Percentiles rank a stretch among this genome's conserved stretches.
Evolutionary conservation across 2,113 vertebrate species (phyloP).

Genomic region (Centropus unirufus): DNA sequence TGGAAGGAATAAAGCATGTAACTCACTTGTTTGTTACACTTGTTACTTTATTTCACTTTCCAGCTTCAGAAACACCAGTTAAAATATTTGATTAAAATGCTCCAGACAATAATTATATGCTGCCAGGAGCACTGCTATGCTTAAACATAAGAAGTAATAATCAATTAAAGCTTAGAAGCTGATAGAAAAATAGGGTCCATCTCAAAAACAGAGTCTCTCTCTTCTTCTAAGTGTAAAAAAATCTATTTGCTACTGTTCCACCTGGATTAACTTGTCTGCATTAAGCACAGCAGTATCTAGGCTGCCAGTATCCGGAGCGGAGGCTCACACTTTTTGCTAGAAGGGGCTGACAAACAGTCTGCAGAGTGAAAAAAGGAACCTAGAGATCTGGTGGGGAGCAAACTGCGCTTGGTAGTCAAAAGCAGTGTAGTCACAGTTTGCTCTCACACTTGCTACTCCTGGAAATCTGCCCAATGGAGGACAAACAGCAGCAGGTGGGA

Average conservation of each 20-base stretch:
- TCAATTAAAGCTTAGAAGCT: not conserved
- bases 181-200: not conserved
- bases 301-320: not conserved
- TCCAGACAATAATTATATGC: not conserved
- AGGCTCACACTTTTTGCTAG: not conserved
- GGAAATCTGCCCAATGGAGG: not conserved
- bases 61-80: not conserved
- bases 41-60: slow-evolving; percentile 38
- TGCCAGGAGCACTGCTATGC: not conserved
- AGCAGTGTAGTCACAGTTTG: not conserved
- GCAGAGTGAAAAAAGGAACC: not conserved
- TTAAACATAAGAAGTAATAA: not conserved
- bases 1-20: not conserved
- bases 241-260: not conserved
- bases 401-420: not conserved
- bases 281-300: not conserved
- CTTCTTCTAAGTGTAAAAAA: not conserved
- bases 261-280: not conserved
- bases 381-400: not conserved
- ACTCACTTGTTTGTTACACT: not conserved
- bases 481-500: slow-evolving; percentile 44
- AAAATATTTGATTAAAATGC: not conserved
- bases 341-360: not conserved
- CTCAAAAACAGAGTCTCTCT: not conserved
- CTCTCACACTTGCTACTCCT: not conserved